These are phyloP conservation scores for Gymnogyps californianus DNA, from an alignment of 2,113 vertebrate species.

Conservation along the genomic window DNA sequence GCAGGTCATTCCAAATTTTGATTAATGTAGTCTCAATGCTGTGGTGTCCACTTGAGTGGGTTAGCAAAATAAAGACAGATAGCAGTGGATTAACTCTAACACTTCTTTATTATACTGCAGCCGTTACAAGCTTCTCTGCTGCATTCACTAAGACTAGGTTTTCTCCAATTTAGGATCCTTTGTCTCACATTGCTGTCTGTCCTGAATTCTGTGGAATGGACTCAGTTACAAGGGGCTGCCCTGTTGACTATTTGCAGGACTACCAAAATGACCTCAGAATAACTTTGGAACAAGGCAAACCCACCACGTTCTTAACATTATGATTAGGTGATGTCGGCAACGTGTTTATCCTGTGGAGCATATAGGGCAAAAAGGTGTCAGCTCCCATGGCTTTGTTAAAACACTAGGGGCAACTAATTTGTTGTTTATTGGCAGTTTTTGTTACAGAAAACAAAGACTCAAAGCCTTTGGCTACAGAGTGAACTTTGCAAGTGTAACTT, in stretches of 20 bases:
- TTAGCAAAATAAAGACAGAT: slow-evolving; percentile 53
- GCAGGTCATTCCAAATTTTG: slow-evolving; percentile 50
- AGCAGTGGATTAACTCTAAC: slow-evolving; percentile 32
- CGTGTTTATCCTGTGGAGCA: neutral
- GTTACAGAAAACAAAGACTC: neutral
- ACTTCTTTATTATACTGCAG: slow-evolving; percentile 8
- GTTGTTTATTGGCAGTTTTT: neutral
- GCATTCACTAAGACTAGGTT: neutral
- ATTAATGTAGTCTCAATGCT: slow-evolving; percentile 53
- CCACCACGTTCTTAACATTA: neutral
- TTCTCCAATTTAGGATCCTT: slow-evolving; percentile 31
- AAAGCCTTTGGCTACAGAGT: neutral
- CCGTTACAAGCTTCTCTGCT: neutral
- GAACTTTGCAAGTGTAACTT: neutral
- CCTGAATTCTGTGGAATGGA: neutral
- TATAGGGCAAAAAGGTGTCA: neutral
- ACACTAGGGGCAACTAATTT: neutral
- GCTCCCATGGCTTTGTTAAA: neutral
- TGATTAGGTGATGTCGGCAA: neutral
- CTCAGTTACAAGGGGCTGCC: neutral
- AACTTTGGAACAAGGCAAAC: slow-evolving; percentile 3
- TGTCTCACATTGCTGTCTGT: neutral
- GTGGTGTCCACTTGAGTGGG: slow-evolving; percentile 17
- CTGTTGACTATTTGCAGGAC: neutral
- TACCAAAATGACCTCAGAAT: neutral